phyloP scores from a whole-genome alignment of 1,140 invertebrate species.

The Limonius californicus region DNA sequence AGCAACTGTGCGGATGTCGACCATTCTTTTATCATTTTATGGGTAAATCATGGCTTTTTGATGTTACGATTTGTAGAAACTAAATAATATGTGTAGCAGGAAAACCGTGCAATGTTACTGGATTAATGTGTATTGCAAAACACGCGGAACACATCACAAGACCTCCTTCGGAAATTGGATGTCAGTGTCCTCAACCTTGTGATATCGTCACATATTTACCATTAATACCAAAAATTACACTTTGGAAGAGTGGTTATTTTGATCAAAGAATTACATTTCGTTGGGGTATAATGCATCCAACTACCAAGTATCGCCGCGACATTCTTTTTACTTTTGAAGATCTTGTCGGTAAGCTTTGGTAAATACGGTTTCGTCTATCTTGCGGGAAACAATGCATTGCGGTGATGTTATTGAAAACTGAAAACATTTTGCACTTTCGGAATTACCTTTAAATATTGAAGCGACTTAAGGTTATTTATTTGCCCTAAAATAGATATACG shows the following conservation, averaged over 20 bases:
- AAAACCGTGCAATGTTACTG: conserved; percentile 51
- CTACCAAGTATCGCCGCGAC: conserved; percentile 51
- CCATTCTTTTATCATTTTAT: conserved; percentile 55
- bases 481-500: too few relatives aligned
- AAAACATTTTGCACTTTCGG: too few relatives aligned
- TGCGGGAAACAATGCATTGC: too few relatives aligned
- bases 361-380: too few relatives aligned
- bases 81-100: conserved; percentile 47
- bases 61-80: too few relatives aligned
- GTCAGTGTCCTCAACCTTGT: conserved; percentile 54
- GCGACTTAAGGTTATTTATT: too few relatives aligned
- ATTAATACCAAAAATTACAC: conserved; percentile 51
- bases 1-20: conserved; percentile 51
- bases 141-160: conserved; percentile 51
- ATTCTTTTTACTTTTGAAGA: conserved; percentile 58
- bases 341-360: too few relatives aligned
- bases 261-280: conserved; percentile 39
- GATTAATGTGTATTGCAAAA: conserved; percentile 52
- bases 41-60: conserved; percentile 34
- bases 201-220: conserved; percentile 53
- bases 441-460: too few relatives aligned
- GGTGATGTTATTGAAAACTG: too few relatives aligned
- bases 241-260: conserved; percentile 40
- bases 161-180: conserved; percentile 53
- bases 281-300: conserved; percentile 46